Percentiles rank a stretch among this genome's conserved stretches.
Evolutionary conservation across 2,797 vertebrate genomes (phyloP).

Genomic region (Hydrocynus forskahlii): DNA sequence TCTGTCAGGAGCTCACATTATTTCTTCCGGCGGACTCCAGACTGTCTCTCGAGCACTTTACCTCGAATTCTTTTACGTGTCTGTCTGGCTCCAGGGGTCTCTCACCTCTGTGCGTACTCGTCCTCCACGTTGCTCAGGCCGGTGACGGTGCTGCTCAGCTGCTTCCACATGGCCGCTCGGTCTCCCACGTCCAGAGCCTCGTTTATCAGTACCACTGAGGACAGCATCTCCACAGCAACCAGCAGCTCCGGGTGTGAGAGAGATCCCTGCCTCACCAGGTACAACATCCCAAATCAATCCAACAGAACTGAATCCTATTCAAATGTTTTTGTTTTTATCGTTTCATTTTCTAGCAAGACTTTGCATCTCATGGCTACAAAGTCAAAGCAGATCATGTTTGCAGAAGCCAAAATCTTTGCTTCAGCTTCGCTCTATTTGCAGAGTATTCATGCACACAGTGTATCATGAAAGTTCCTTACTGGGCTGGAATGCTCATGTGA

Average conservation of each 20-base stretch:
- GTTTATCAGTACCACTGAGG: constrained; percentile 95
- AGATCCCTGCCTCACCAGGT: constrained; percentile 77
- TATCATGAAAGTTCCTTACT: too few relatives aligned
- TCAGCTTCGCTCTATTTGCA: too few relatives aligned
- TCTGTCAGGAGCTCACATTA: not conserved
- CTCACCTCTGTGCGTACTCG: constrained; percentile 91
- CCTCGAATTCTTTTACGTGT: not conserved
- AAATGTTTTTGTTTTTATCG: not conserved
- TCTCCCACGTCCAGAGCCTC: constrained; percentile 89
- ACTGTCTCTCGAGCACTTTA: not conserved
- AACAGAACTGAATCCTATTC: not conserved
- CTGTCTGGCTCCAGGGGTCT: constrained; percentile 22
- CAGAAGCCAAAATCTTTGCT: too few relatives aligned
- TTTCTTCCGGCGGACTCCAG: not conserved
- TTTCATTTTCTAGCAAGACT: not conserved
- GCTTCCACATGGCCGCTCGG: constrained; percentile 86
- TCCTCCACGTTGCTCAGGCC: constrained; percentile 95
- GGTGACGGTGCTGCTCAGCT: constrained; percentile 87
- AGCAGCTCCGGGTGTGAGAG: constrained; percentile 91
- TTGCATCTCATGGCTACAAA: too few relatives aligned
- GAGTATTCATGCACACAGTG: too few relatives aligned
- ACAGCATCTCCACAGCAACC: constrained; percentile 97
- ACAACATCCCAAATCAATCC: not conserved
- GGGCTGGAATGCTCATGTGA: too few relatives aligned
- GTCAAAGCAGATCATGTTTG: too few relatives aligned